Evolutionary conservation across 2,797 vertebrate species (phyloP).

Genomic region (Chelmon rostratus): DNA sequence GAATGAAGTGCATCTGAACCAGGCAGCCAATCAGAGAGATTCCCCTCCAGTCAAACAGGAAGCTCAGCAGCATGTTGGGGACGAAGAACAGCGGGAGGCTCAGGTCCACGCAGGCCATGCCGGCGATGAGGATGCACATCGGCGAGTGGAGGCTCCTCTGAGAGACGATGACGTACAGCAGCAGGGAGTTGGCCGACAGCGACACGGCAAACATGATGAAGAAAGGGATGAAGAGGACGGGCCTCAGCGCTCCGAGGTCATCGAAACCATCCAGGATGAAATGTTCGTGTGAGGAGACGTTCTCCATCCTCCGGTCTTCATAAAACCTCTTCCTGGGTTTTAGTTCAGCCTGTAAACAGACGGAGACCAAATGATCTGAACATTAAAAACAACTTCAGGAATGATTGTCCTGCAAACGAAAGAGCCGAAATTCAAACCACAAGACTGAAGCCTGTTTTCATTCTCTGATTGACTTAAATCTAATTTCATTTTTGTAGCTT

Average conservation of each 20-base stretch:
- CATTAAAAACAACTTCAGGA: not conserved
- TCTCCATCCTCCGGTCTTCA: too few relatives aligned
- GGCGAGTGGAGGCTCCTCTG: conserved; percentile 2
- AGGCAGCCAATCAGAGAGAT: conserved; percentile 70
- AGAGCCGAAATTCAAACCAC: not conserved
- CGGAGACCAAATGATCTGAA: too few relatives aligned
- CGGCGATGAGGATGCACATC: conserved; percentile 1
- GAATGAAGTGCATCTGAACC: conserved; percentile 57
- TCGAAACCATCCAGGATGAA: conserved; percentile 59
- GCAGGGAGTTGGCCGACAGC: conserved; percentile 60
- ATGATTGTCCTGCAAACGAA: not conserved
- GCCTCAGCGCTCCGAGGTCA: conserved; percentile 48
- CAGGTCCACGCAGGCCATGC: not conserved
- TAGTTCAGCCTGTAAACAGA: too few relatives aligned
- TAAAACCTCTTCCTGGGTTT: too few relatives aligned
- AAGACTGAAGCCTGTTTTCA: not conserved
- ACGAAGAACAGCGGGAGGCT: not conserved
- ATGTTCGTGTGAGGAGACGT: conserved; percentile 44
- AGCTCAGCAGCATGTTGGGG: not conserved
- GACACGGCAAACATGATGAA: conserved; percentile 53
- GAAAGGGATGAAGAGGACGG: conserved; percentile 64
- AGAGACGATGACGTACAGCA: not conserved
- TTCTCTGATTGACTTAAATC: not conserved
- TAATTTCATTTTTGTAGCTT: not conserved
- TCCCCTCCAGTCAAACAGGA: not conserved